phyloP scores from a whole-genome alignment of 2,888 invertebrate genomes.

The Gerris lacustris region DNA sequence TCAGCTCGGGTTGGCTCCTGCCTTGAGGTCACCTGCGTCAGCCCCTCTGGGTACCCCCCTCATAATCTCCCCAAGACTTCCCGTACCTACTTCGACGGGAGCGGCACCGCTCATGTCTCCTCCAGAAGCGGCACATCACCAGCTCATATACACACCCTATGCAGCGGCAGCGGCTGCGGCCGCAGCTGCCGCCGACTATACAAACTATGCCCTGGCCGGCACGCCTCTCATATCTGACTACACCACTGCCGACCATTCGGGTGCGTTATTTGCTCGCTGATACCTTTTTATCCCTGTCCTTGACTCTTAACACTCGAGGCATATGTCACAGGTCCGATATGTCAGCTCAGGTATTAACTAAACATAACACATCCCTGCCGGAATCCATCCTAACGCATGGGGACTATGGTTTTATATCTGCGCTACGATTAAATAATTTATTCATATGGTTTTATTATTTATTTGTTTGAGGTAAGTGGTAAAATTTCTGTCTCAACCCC shows the following conservation, averaged over 20 bases:
- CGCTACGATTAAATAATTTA: too few species aligned
- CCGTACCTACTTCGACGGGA: conserved; percentile 58
- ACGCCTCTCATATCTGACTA: conserved; percentile 75
- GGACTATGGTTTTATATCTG: too few species aligned
- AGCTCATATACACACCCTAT: conserved; percentile 74
- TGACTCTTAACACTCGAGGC: background rate
- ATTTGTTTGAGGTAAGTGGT: too few species aligned
- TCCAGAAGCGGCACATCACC: conserved; percentile 51
- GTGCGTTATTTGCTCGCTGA: conserved; percentile 86
- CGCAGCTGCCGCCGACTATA: conserved; percentile 66
- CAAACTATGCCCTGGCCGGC: conserved; percentile 70
- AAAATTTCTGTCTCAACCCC: too few species aligned
- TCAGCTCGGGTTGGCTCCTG: conserved; percentile 44
- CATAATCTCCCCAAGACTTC: conserved; percentile 82
- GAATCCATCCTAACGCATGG: too few species aligned
- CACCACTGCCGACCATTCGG: conserved; percentile 73
- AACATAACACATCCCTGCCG: too few species aligned
- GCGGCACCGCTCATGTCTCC: conserved; percentile 54
- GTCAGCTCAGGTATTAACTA: too few species aligned
- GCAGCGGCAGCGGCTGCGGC: conserved; percentile 77
- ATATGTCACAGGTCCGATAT: too few species aligned
- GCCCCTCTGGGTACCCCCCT: conserved; percentile 81
- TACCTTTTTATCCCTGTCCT: conserved; percentile 29
- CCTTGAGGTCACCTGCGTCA: conserved; percentile 48
- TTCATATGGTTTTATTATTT: too few species aligned